Percentiles rank a stretch among this genome's conserved stretches.
phyloP scores from a whole-genome alignment of 2,888 invertebrate species.

The Drosophila histrio region DNA sequence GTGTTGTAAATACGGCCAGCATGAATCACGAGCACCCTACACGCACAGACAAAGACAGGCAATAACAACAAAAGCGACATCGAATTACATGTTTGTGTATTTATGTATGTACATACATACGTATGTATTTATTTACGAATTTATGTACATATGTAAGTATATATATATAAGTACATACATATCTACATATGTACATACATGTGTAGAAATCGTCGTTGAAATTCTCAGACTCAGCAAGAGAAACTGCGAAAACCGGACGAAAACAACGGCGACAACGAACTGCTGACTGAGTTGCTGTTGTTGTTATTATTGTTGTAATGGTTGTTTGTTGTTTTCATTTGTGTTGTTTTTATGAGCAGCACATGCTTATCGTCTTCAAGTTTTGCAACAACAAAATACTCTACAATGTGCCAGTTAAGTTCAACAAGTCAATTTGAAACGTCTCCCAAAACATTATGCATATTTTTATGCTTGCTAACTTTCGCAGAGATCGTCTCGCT shows the following conservation, averaged over 20 bases:
- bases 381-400: conserved; percentile 32
- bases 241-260: conserved; percentile 74
- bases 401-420: conserved; percentile 33
- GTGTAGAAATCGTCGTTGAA: conserved; percentile 37
- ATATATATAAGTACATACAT: conserved; percentile 11
- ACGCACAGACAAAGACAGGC: neutral
- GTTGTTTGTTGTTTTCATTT: conserved; percentile 34
- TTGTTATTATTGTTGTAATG: conserved; percentile 32
- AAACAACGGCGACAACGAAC: conserved; percentile 55
- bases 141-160: conserved; percentile 5
- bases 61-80: neutral
- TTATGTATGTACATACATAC: conserved; percentile 9
- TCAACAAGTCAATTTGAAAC: conserved; percentile 21
- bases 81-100: conserved; percentile 1
- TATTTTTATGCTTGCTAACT: neutral
- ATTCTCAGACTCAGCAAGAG: conserved; percentile 43
- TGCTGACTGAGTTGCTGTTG: conserved; percentile 45
- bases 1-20: conserved; percentile 8
- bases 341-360: conserved; percentile 42
- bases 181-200: conserved; percentile 1
- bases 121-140: conserved; percentile 9
- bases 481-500: neutral
- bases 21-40: conserved; percentile 43
- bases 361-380: conserved; percentile 61
- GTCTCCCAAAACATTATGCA: conserved; percentile 7